Evolutionary conservation across 2,797 vertebrate species (phyloP).

Genomic region (Bradypodion pumilum): DNA sequence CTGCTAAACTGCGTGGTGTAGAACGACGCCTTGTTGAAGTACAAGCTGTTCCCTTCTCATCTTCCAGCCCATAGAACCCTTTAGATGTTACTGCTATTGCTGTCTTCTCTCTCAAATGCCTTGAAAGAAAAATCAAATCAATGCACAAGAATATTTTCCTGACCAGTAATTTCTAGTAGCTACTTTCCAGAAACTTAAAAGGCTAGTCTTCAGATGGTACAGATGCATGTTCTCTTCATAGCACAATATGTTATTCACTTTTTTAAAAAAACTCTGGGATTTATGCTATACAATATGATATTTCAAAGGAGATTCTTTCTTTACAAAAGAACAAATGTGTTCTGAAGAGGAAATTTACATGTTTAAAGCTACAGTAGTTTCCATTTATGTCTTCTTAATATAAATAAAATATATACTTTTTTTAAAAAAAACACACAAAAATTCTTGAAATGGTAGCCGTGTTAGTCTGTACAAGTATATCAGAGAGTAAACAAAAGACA

Average conservation of each 20-base stretch:
- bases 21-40: slow-evolving; percentile 89
- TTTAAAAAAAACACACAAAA: background rate
- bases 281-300: slow-evolving; percentile 2
- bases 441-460: too few relatives aligned
- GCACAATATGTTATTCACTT: slow-evolving; percentile 2
- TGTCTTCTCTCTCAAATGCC: slow-evolving; percentile 92
- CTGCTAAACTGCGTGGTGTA: slow-evolving; percentile 83
- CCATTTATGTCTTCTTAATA: background rate
- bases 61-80: slow-evolving; percentile 87
- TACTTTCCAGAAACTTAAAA: slow-evolving; percentile 39
- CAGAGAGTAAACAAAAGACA: too few relatives aligned
- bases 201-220: slow-evolving; percentile 11
- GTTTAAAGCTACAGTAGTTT: background rate
- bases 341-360: background rate
- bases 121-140: slow-evolving; percentile 73
- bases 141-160: slow-evolving; percentile 57
- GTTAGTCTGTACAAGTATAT: too few relatives aligned
- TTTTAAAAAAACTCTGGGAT: background rate
- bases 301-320: background rate
- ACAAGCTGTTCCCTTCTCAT: slow-evolving; percentile 82
- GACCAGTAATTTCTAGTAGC: slow-evolving; percentile 32
- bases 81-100: slow-evolving; percentile 89
- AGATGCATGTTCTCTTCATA: background rate
- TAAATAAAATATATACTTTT: background rate
- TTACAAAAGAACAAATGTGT: background rate